Evolutionary conservation across 2,797 vertebrate species (phyloP).

Genomic region (Rhincodon typus): DNA sequence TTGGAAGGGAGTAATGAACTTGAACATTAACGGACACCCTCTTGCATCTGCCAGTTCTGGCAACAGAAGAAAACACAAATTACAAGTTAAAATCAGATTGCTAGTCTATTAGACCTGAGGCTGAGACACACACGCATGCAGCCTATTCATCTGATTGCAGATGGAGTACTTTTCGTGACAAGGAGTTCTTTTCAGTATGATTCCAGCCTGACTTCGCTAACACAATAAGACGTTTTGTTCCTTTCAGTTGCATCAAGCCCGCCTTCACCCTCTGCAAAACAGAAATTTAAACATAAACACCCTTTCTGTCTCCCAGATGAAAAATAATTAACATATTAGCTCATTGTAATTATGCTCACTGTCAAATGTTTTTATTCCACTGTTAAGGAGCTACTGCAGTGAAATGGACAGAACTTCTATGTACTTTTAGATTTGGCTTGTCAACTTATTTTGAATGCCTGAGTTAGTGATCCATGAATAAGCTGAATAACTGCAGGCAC

Average conservation of each 20-base stretch:
- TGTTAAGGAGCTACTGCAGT: neutral
- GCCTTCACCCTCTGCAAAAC: constrained; percentile 34
- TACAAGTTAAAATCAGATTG: constrained; percentile 38
- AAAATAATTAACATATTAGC: constrained; percentile 37
- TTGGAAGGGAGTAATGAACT: constrained; percentile 32
- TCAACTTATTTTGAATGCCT: constrained; percentile 17
- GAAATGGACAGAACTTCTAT: neutral
- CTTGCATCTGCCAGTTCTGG: constrained; percentile 34
- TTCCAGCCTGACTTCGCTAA: constrained; percentile 35
- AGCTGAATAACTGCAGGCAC: neutral
- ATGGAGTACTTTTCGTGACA: constrained; percentile 37
- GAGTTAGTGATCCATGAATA: constrained; percentile 1
- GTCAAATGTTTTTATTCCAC: constrained; percentile 13
- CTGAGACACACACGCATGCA: constrained; percentile 35
- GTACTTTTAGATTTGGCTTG: neutral
- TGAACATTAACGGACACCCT: constrained; percentile 37
- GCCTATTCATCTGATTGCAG: constrained; percentile 38
- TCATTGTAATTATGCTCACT: constrained; percentile 25
- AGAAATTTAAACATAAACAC: constrained; percentile 37
- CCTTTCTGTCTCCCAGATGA: constrained; percentile 32
- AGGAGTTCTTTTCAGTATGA: constrained; percentile 35
- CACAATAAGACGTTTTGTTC: constrained; percentile 36
- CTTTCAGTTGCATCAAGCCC: constrained; percentile 29
- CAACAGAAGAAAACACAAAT: constrained; percentile 38
- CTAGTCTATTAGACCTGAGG: constrained; percentile 36